These are phyloP conservation scores for Bombus pyrosoma DNA, from an alignment of 1,140 invertebrate genomes.

Conservation along the genomic window DNA sequence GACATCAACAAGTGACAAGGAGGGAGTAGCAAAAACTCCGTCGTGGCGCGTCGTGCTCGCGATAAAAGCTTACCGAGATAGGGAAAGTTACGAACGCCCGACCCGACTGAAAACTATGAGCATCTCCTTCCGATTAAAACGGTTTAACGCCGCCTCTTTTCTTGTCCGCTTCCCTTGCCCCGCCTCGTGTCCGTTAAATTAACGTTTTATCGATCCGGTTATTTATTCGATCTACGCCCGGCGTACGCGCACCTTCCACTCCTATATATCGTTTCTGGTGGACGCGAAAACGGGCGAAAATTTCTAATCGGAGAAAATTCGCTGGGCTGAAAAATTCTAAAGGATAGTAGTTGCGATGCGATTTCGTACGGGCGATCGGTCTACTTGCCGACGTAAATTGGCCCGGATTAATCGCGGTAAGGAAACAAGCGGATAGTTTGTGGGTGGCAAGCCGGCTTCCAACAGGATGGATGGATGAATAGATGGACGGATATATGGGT, in stretches of 20 bases:
- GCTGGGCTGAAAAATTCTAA: not conserved
- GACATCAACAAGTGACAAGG: slow-evolving; percentile 56
- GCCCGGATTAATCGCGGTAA: slow-evolving; percentile 68
- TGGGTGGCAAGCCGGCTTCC: slow-evolving; percentile 39
- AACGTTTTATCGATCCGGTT: not conserved
- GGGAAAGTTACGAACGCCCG: slow-evolving; percentile 20
- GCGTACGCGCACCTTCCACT: not conserved
- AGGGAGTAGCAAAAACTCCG: slow-evolving; percentile 21
- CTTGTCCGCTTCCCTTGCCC: too few species aligned
- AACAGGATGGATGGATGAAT: slow-evolving; percentile 60
- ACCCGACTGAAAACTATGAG: slow-evolving; percentile 2
- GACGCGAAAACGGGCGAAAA: too few species aligned
- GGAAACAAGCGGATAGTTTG: slow-evolving; percentile 33
- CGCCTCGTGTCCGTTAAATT: not conserved
- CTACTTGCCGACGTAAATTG: slow-evolving; percentile 56
- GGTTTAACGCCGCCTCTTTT: not conserved
- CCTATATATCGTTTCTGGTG: too few species aligned
- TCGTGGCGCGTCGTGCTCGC: not conserved
- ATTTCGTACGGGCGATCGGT: slow-evolving; percentile 4
- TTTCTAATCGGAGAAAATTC: too few species aligned
- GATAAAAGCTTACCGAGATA: slow-evolving; percentile 32
- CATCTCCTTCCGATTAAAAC: slow-evolving; percentile 24
- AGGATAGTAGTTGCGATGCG: not conserved
- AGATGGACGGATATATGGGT: slow-evolving; percentile 46
- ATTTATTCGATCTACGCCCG: not conserved